Conservation (phyloP, 2,888 invertebrate species). For the Nomada flava region DNA sequence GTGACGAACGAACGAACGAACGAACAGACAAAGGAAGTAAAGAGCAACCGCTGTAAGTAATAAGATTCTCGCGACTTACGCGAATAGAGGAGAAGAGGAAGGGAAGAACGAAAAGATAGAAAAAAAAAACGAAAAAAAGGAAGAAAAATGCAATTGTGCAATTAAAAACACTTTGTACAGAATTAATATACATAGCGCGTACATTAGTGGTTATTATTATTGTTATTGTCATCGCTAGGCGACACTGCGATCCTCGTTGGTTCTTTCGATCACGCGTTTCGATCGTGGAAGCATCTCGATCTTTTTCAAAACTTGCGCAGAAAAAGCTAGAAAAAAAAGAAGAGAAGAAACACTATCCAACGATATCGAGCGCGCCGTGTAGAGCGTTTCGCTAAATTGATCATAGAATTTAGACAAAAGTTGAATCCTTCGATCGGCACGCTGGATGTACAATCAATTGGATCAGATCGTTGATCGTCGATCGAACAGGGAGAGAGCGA, state of each 20-base stretch:
- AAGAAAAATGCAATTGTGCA: conserved; percentile 73
- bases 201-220: conserved; percentile 68
- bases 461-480: conserved; percentile 22
- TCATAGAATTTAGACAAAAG: not conserved
- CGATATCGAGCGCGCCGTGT: not conserved
- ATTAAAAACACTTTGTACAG: conserved; percentile 78
- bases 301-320: conserved; percentile 5
- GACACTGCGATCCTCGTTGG: conserved; percentile 63
- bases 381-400: conserved; percentile 2
- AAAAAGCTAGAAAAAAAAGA: not conserved
- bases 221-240: conserved; percentile 59
- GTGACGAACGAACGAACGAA: conserved; percentile 30
- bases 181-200: conserved; percentile 65
- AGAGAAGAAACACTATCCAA: not conserved
- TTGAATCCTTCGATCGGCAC: conserved; percentile 8
- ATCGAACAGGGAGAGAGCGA: conserved; percentile 29
- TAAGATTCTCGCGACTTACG: not conserved
- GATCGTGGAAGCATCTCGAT: conserved; percentile 37
- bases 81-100: not conserved
- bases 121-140: conserved; percentile 42
- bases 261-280: conserved; percentile 55
- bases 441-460: not conserved
- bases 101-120: not conserved
- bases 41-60: conserved; percentile 14
- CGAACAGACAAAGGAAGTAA: not conserved